Evolutionary conservation across 2,113 vertebrate species (phyloP), one percentile per base, ranked within the genome.

Genomic region (Salvelinus fontinalis): DNA sequence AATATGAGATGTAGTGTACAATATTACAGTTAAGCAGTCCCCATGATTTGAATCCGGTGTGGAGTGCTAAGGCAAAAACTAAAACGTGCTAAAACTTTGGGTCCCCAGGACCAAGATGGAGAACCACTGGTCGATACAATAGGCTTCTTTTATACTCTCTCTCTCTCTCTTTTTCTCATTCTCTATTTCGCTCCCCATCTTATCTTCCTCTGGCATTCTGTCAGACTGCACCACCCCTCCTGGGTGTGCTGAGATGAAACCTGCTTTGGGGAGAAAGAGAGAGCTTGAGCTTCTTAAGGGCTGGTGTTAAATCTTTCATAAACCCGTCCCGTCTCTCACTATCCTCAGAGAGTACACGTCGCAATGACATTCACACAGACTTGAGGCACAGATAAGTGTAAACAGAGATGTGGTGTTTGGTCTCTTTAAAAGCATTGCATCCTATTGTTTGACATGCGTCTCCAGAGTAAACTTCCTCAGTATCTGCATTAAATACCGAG

Each of bases 271-370:
- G 27, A 29, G 65, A 16, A 14, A 67, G 16, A 29, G 65, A 29
- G 13, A 29, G 13, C 13, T 65, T 65, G 22, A 65, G 8, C 39
- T 26, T 22, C 65, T 67, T 67, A 67, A 18, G 24, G 26, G 3
- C 65, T 67, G 24, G 65, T 67, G 65, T 6, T 67, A 67, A 67
- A 67, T 29, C 24, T 67, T 67, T 67, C 26, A 67, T 67, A 67
- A 67, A 11, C 26, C 65, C 5, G 14, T 29, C 62, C 62, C 14
- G n/a, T 67, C 26, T 67, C 65, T 2, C 4, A 26, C 62, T 27
- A 6, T 29, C 29, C 65, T 29, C 26, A 29, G 65, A 67, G 22
- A 26, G 65, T 29, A 67, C 26, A 67, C 27, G 4, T 29, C 26
- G 2, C 65, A 67, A 67, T 29, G 31, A 26, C 27, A 29, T 22